Evolutionary conservation across 1,140 invertebrate genomes (phyloP).

Genomic region (Varroa destructor): DNA sequence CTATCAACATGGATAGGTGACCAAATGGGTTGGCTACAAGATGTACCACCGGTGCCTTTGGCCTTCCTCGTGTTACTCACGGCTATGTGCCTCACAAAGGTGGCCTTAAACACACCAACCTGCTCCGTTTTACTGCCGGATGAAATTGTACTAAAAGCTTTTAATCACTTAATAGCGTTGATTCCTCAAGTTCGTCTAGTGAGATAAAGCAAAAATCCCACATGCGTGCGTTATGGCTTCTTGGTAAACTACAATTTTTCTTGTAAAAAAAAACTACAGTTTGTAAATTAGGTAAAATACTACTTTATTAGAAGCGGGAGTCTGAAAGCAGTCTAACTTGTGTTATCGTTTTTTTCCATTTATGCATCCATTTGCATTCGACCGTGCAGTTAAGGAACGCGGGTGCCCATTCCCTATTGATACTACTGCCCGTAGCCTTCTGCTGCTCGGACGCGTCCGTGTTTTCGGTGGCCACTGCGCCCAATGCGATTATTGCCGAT

Average conservation of each 20-base stretch:
- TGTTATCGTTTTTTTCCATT: constrained; percentile 31
- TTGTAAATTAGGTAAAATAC: too few relatives aligned
- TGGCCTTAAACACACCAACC: constrained; percentile 67
- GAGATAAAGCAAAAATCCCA: constrained; percentile 24
- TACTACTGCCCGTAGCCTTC: constrained; percentile 45
- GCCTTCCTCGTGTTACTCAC: constrained; percentile 41
- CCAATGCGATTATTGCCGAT: constrained; percentile 46
- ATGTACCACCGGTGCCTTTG: constrained; percentile 38
- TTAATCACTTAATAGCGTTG: background rate
- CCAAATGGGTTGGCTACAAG: constrained; percentile 40
- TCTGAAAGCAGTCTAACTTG: background rate
- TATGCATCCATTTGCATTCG: background rate
- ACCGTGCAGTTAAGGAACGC: background rate
- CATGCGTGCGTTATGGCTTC: background rate
- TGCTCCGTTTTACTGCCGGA: constrained; percentile 67
- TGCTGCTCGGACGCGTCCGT: constrained; percentile 47
- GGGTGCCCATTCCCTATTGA: constrained; percentile 43
- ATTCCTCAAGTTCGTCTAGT: background rate
- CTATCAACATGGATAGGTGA: constrained; percentile 57
- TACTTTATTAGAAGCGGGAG: too few relatives aligned
- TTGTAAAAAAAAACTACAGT: too few relatives aligned
- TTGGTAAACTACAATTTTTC: too few relatives aligned
- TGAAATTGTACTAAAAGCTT: constrained; percentile 50
- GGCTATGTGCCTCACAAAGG: constrained; percentile 54
- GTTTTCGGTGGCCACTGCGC: constrained; percentile 47